Base-by-base conservation (phyloP, 2,113 vertebrate species). In the Chionomys nivalis region DNA sequence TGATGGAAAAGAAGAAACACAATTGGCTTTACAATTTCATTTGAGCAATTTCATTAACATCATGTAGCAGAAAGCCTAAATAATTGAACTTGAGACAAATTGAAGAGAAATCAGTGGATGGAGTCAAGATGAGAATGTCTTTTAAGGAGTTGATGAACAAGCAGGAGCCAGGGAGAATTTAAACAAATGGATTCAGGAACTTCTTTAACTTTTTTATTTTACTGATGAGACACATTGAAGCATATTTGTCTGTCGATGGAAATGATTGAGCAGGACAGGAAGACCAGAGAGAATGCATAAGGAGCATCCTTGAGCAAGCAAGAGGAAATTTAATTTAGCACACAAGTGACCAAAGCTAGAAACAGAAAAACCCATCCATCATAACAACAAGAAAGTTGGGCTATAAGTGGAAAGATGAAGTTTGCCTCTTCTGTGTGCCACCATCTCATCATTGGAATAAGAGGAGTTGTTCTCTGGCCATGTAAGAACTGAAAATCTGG, bases 21-120 rank as follows among this genome's bases (percentile, higher is more conserved):
- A 21, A 82, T 31, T 77, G 44, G 83, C 24, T 61, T 75, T 89
- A 63, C 26, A 90, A 42, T 52, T 81, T 28, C 1, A 65, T 9
- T 63, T 36, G n/a, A 58, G 10, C 12, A 83, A 75, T 52, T 66
- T 93, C 36, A n/a, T 73, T 73, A 61, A 5, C 76, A 12, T 58
- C 49, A 39, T 75, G 24, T 19, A 92, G 7, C n/a, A 70, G 16
- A 47, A 89, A 86, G 73, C 14, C 16, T 63, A 92, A 70, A 33
- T 89, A 42, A 79, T 24, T 63, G 13, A 92, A 89, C 70, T 63
- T n/a, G 44, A 87, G 39, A 44, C 31, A 95, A 95, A 86, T 19
- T n/a, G 16, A 94, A 89, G 16, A 13, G 65, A 77, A 66, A 24
- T 68, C 39, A 52, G 11, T 58, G 47, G 39, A 33, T 33, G 89